Evolutionary conservation across 1,140 invertebrate genomes (phyloP).

Genomic region (Rhizoglyphus robini): DNA sequence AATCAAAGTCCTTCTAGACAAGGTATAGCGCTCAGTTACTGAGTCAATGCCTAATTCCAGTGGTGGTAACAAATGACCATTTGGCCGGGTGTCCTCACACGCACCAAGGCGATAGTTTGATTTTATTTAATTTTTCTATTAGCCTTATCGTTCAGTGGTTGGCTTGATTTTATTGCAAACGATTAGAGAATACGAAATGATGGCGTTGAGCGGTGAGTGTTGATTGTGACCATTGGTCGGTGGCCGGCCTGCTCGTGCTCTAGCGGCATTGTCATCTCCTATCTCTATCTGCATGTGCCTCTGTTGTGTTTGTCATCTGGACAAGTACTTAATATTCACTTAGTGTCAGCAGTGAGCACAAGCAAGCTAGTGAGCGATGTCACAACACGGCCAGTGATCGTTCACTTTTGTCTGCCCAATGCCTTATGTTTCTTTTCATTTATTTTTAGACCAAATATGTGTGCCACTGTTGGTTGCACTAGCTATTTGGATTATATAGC

Average conservation of each 20-base stretch:
- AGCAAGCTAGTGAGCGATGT: neutral
- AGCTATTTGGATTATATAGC: neutral
- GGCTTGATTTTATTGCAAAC: conserved; percentile 5
- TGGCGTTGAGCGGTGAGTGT: neutral
- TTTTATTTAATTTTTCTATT: conserved; percentile 4
- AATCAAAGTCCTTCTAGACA: too few species aligned
- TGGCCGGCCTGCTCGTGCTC: too few species aligned
- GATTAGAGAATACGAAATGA: neutral
- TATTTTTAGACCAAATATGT: conserved; percentile 8
- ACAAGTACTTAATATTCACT: conserved; percentile 15
- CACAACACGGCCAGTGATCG: neutral
- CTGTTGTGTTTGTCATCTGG: conserved; percentile 4
- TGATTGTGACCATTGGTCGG: neutral
- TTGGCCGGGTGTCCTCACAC: too few species aligned
- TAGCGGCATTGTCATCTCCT: too few species aligned
- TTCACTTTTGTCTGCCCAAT: conserved; percentile 10
- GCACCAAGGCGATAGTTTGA: too few species aligned
- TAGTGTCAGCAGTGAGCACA: conserved; percentile 3
- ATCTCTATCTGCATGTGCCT: conserved; percentile 4
- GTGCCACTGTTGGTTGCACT: neutral
- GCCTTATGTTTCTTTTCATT: conserved; percentile 11
- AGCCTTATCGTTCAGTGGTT: neutral
- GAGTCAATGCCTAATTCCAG: too few species aligned
- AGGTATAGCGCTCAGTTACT: too few species aligned
- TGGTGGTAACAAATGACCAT: too few species aligned